Percentiles rank a stretch among this genome's conserved stretches.
phyloP scores from a whole-genome alignment of 1,140 invertebrate genomes.

The Euglossa dilemma region DNA sequence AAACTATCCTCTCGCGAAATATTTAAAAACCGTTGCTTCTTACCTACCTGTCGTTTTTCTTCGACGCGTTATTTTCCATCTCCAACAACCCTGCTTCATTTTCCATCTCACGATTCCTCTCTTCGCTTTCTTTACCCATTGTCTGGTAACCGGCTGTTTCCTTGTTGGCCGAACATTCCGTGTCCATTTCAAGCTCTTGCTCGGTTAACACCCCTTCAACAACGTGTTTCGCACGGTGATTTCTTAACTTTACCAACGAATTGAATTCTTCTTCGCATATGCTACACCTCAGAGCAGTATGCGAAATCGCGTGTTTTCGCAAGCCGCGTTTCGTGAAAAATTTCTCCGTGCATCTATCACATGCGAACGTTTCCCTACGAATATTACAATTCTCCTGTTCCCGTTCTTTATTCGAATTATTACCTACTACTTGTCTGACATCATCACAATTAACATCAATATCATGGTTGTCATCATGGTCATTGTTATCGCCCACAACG shows the following conservation, averaged over 20 bases:
- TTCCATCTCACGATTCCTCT: not conserved
- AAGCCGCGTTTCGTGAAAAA: slow-evolving; percentile 68
- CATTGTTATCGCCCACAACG: not conserved
- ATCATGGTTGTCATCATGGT: not conserved
- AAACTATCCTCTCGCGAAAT: not conserved
- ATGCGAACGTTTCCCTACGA: slow-evolving; percentile 48
- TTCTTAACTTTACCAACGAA: slow-evolving; percentile 70
- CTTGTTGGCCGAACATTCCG: slow-evolving; percentile 29
- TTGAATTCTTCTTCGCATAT: slow-evolving; percentile 75
- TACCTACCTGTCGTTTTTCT: slow-evolving; percentile 35
- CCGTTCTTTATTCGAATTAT: slow-evolving; percentile 8
- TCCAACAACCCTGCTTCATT: not conserved
- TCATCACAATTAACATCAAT: not conserved
- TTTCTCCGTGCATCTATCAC: slow-evolving; percentile 69
- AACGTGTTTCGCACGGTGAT: slow-evolving; percentile 76
- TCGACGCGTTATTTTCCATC: slow-evolving; percentile 40
- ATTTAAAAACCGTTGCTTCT: not conserved
- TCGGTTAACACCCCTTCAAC: slow-evolving; percentile 75
- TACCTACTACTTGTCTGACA: slow-evolving; percentile 35
- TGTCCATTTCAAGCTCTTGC: slow-evolving; percentile 72
- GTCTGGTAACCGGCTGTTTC: not conserved
- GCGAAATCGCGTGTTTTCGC: slow-evolving; percentile 64
- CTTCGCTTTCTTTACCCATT: slow-evolving; percentile 12
- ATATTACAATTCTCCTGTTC: not conserved
- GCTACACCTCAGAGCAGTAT: slow-evolving; percentile 70